phyloP scores from a whole-genome alignment of 2,888 invertebrate species.

The Ditula angustiorana region DNA sequence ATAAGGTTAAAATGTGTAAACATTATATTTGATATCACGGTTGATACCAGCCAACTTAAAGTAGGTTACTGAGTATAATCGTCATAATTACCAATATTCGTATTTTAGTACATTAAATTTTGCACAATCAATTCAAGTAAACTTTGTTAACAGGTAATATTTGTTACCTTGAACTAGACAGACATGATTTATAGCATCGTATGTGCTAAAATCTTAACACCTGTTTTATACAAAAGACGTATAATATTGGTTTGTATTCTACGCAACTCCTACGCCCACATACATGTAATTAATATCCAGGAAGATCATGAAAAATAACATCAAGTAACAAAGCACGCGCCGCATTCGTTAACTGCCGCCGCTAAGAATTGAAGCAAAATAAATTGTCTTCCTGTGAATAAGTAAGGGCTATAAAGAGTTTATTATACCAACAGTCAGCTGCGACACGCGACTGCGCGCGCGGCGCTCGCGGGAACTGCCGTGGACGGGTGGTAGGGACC shows the following conservation, averaged over 20 bases:
- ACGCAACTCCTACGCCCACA: neutral
- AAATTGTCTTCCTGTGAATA: constrained; percentile 37
- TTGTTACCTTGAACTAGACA: neutral
- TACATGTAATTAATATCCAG: constrained; percentile 16
- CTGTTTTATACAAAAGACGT: neutral
- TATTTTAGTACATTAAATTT: no score
- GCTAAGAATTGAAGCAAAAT: constrained; percentile 24
- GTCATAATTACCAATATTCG: no score
- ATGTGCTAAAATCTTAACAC: neutral
- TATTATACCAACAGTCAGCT: constrained; percentile 18
- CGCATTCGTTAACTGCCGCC: constrained; percentile 24
- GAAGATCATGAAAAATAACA: constrained; percentile 13
- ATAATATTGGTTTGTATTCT: neutral
- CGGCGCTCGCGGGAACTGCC: neutral
- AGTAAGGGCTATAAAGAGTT: constrained; percentile 26
- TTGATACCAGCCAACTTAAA: no score
- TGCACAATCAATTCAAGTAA: no score
- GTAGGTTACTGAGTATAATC: no score
- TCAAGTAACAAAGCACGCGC: constrained; percentile 22
- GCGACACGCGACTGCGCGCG: neutral
- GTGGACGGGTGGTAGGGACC: neutral
- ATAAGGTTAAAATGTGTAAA: no score
- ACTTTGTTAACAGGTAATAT: no score
- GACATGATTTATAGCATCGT: neutral
- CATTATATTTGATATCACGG: no score